Evolutionary conservation across 1,140 invertebrate species (phyloP), one percentile per base, ranked within the genome.

Genomic region (Oreohelix idahoensis): DNA sequence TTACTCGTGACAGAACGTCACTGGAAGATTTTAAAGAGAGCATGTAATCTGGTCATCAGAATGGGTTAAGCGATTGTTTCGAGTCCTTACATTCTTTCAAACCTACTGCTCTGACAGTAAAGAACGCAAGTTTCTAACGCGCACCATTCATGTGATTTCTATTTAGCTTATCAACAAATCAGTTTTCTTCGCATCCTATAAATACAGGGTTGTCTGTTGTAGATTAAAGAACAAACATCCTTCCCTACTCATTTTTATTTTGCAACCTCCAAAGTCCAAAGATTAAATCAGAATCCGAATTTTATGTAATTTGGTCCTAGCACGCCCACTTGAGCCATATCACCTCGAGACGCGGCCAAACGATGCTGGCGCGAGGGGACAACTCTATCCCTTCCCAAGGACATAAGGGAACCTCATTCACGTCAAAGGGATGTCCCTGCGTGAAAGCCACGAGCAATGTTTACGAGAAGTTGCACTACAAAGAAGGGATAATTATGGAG

Each of bases 391-490:
- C 51, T 32, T 53, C 63, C 58, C 2, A 63, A 29, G 77, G 77
- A 79, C 77, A 63, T 53, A 79, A 79, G 77, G 77, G 77, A 49
- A 79, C 63, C 35, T 69, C 51, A 79, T 66, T 79, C 77, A 29
- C 36, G 77, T 79, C 77, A 79, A 45, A 35, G 38, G 8, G 77
- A 66, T 26, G 38, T 69, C 77, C 13, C 77, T 53, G 77, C 77
- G 32, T 79, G 77, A 79, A 79, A 79, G 77, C 77, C 58, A 79
- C 53, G 77, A 79, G 77, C 77, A 29, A 79, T 79, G 77, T 79
- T 79, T 79, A 79, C 63, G 77, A 79, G 77, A 79, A 79, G 77
- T 79, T 79, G n/a, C 77, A 79, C 58, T 36, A 79, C 77, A 79
- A 79, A 79, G 63, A 42, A 35, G 35, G 77, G 53, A 79, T 79